These are phyloP conservation scores for Tupaia chinensis DNA, from an alignment of 2,113 vertebrate genomes.

Conservation along the genomic window DNA sequence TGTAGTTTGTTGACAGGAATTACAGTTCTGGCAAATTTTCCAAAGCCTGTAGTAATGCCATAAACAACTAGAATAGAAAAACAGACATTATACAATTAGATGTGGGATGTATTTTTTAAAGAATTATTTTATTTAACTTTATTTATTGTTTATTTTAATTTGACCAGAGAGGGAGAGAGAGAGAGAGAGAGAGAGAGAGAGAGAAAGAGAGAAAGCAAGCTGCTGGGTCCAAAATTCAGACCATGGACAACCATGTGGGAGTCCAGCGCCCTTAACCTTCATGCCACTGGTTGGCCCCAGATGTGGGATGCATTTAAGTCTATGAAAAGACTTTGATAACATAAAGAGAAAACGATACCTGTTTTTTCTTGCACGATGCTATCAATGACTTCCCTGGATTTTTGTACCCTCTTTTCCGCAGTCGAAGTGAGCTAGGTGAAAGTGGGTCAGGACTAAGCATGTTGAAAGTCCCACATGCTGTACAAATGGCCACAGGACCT, in stretches of 20 bases:
- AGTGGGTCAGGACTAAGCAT: not conserved
- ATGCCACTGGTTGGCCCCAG: too few species aligned
- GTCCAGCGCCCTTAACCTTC: too few species aligned
- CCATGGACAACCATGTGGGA: too few species aligned
- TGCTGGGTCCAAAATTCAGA: too few species aligned
- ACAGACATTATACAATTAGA: conserved; percentile 9
- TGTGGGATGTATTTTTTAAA: too few species aligned
- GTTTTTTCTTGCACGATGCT: conserved; percentile 95
- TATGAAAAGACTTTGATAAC: not conserved
- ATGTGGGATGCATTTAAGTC: not conserved
- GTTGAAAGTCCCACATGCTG: fast-evolving
- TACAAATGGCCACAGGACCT: not conserved
- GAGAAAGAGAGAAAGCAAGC: too few species aligned
- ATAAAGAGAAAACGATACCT: conserved; percentile 85
- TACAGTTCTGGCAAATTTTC: conserved; percentile 97
- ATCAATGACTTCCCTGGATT: conserved; percentile 96
- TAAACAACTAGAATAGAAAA: conserved; percentile 93
- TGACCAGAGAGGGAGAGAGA: too few species aligned
- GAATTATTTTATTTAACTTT: too few species aligned
- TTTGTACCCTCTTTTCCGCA: conserved; percentile 93
- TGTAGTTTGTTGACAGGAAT: conserved; percentile 95
- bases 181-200: too few species aligned
- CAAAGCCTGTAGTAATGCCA: conserved; percentile 98
- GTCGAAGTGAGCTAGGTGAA: conserved; percentile 90
- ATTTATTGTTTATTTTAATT: too few species aligned